Conservation (phyloP, 1,140 invertebrate species). For the Nautilus pompilius region DNA sequence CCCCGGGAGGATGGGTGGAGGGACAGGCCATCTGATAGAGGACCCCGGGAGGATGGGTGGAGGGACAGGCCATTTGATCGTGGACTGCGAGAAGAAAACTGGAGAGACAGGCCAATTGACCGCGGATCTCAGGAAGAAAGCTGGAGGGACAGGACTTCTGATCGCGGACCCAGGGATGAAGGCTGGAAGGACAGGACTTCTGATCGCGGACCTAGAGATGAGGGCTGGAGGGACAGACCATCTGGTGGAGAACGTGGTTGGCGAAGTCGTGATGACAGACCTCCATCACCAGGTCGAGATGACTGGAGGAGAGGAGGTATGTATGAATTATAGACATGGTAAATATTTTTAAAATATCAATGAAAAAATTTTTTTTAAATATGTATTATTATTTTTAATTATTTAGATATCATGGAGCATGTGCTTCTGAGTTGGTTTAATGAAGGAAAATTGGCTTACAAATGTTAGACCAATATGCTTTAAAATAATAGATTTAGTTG, state of each 20-base stretch:
- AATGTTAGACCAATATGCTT: too few relatives aligned
- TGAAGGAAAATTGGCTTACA: too few relatives aligned
- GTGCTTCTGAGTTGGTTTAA: too few relatives aligned
- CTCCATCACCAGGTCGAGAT: constrained; percentile 32
- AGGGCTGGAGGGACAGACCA: constrained; percentile 31
- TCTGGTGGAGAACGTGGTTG: constrained; percentile 20
- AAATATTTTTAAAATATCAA: too few relatives aligned
- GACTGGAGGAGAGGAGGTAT: constrained; percentile 31
- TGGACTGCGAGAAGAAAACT: not conserved
- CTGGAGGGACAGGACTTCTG: constrained; percentile 6
- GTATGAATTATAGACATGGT: too few relatives aligned
- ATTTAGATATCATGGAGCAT: too few relatives aligned
- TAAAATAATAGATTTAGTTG: too few relatives aligned
- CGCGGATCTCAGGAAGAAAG: constrained; percentile 3
- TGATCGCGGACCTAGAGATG: constrained; percentile 4
- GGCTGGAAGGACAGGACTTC: not conserved
- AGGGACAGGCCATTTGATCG: constrained; percentile 9
- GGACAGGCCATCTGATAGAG: constrained; percentile 20
- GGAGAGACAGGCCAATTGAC: not conserved
- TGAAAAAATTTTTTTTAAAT: too few relatives aligned
- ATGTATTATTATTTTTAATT: too few relatives aligned
- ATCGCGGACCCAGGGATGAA: not conserved
- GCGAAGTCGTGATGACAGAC: constrained; percentile 20
- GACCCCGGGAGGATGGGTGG: constrained; percentile 22
- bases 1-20: constrained; percentile 7